Evolutionary conservation across 2,888 invertebrate genomes (phyloP).

Genomic region (Sinodicranocentrus sp.): DNA sequence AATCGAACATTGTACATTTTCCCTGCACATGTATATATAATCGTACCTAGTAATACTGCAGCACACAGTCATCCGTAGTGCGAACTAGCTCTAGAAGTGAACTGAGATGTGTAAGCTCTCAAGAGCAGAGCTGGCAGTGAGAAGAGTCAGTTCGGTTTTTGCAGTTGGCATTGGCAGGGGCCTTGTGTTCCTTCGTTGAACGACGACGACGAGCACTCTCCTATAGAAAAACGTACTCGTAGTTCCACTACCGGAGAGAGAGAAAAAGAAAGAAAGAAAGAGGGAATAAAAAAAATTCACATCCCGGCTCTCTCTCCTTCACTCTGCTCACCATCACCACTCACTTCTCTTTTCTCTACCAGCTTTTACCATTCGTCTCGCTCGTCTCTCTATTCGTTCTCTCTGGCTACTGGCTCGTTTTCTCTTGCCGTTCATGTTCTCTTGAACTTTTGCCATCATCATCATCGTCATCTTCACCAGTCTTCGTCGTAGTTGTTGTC

Average conservation of each 20-base stretch:
- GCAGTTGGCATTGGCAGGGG: constrained; percentile 69
- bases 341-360: constrained; percentile 7
- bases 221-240: not conserved
- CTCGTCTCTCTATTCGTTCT: constrained; percentile 4
- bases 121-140: constrained; percentile 51
- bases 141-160: constrained; percentile 66
- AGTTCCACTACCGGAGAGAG: constrained; percentile 6
- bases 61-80: constrained; percentile 51
- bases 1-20: constrained; percentile 48
- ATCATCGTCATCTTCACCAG: constrained; percentile 20
- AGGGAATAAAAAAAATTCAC: constrained; percentile 22
- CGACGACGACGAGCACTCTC: constrained; percentile 22
- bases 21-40: not conserved
- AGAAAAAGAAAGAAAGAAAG: constrained; percentile 10
- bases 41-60: constrained; percentile 23
- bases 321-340: constrained; percentile 4
- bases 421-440: constrained; percentile 26
- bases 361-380: constrained; percentile 8
- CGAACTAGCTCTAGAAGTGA: constrained; percentile 26
- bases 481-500: constrained; percentile 11
- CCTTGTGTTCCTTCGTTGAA: constrained; percentile 61
- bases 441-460: constrained; percentile 50
- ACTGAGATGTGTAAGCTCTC: constrained; percentile 60
- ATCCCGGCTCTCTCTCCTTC: constrained; percentile 21
- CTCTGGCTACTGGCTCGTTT: constrained; percentile 2